phyloP scores from a whole-genome alignment of 2,113 vertebrate genomes.

The Lethenteron camtschaticum region DNA sequence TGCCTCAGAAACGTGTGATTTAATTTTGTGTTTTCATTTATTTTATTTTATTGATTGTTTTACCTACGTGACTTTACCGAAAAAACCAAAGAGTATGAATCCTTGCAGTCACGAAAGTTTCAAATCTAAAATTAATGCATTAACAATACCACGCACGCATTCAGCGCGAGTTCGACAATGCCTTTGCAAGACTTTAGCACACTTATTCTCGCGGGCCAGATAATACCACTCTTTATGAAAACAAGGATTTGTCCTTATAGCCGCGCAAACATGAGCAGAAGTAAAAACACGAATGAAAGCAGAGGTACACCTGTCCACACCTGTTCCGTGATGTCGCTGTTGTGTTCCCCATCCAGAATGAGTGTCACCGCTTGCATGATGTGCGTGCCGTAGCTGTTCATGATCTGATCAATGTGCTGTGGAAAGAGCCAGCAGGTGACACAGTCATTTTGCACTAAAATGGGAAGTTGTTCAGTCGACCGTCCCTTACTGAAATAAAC shows the following conservation, averaged over 20 bases:
- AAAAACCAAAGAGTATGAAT: not conserved
- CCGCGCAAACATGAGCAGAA: not conserved
- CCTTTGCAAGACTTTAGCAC: not conserved
- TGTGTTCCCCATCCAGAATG: constrained; percentile 87
- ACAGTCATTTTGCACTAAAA: too few species aligned
- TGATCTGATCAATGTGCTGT: constrained; percentile 97
- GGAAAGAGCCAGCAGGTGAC: constrained; percentile 13
- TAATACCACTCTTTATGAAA: not conserved
- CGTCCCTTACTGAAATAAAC: too few species aligned
- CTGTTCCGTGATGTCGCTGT: constrained; percentile 91
- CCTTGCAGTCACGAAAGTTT: not conserved
- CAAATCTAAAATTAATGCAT: not conserved
- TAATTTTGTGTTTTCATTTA: too few species aligned
- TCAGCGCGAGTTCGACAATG: not conserved
- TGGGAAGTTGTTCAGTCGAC: too few species aligned
- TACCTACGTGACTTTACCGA: too few species aligned
- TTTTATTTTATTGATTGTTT: too few species aligned
- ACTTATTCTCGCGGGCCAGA: not conserved
- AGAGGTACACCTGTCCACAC: constrained; percentile 22
- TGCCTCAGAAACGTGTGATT: too few species aligned
- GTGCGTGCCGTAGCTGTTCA: constrained; percentile 89
- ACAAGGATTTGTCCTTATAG: too few species aligned
- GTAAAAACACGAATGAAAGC: constrained; percentile 7
- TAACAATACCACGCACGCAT: not conserved
- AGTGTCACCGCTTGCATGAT: constrained; percentile 99